These are phyloP conservation scores for Stictonetta naevosa DNA, from an alignment of 2,113 vertebrate genomes.

Conservation along the genomic window DNA sequence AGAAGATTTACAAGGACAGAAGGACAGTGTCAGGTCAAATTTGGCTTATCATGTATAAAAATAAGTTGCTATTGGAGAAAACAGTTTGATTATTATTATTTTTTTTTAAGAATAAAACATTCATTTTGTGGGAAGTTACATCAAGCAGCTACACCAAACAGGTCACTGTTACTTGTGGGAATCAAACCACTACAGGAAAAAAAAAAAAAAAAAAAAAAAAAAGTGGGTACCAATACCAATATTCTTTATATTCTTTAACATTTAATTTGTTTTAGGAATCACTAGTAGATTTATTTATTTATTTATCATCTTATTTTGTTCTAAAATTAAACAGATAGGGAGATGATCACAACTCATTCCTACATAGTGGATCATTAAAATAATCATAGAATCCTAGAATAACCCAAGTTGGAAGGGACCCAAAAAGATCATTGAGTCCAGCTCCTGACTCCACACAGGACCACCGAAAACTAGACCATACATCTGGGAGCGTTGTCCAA, in stretches of 20 bases:
- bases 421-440: neutral
- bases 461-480: neutral
- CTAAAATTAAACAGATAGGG: neutral
- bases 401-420: neutral
- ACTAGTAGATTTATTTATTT: neutral
- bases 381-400: neutral
- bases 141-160: neutral
- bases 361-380: neutral
- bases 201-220: neutral
- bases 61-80: neutral
- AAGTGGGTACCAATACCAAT: neutral
- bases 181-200: neutral
- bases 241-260: neutral
- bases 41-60: constrained; percentile 22
- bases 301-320: neutral
- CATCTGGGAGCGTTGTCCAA: neutral
- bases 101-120: neutral
- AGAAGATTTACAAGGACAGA: constrained; percentile 22
- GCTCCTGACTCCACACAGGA: neutral
- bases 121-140: neutral
- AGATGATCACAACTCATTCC: neutral
- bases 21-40: constrained; percentile 43
- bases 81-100: neutral
- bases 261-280: neutral
- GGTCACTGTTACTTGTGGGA: neutral